Base-by-base conservation (phyloP, 2,888 invertebrate genomes). In the Orthonevra nobilis region DNA sequence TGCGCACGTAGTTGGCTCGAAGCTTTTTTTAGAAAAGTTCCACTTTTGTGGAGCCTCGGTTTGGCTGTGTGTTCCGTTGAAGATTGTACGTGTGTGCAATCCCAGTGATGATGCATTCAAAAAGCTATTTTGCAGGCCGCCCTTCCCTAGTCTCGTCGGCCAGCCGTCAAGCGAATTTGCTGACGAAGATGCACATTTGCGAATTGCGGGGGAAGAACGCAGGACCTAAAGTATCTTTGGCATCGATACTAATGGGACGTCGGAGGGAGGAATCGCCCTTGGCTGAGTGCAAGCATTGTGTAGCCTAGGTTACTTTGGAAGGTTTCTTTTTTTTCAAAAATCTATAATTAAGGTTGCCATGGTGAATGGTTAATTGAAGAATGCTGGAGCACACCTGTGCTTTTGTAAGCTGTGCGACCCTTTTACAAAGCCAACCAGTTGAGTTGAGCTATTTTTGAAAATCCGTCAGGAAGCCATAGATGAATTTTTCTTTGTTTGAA, bases 21-120 rank as follows among this genome's bases (percentile, higher is more conserved):
- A 73, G 60, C 66, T 79, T 79, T 69, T 15, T 23, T 12, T 32
- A 23, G n/a, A 44, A 79, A 73, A 72, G 66, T 17, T 32, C 7
- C 36, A 4, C 17, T 14, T 6, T n/a, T 26, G 54, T 48, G 30
- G 66, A 73, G 73, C 73, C 79, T 79, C 79, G 10, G 34, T 56
- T 61, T 73, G 42, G 40, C 28, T 38, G 79, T 79, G 73, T 79
- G 79, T 20, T 54, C 60, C 40, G 32, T 79, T 73, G 23, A 50
- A 23, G 14, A 44, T 20, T 79, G 79, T 66, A 79, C 48, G 15
- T 73, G 79, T 79, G 73, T 79, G 79, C 79, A 79, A 30, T 61
- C 17, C 15, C 36, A 26, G 40, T 42, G 66, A 32, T 68, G 60
- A 44, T 60, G 68, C 74, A 74, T 48, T 38, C 26, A 38, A 40